Evolutionary conservation across 2,797 vertebrate species (phyloP).

Genomic region (Sebastes diploproa): DNA sequence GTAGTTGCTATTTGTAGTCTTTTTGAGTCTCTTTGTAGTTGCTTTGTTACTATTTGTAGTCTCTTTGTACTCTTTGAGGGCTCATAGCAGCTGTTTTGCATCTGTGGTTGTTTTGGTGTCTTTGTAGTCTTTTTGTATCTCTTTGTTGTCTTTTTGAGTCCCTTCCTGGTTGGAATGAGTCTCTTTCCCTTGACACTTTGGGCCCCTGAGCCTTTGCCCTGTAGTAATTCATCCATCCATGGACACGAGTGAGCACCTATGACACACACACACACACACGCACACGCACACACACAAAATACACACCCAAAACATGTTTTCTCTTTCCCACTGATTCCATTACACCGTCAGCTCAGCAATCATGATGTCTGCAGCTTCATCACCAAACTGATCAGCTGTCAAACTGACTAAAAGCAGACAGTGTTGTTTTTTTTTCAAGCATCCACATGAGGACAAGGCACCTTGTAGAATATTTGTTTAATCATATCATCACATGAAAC

Average conservation of each 20-base stretch:
- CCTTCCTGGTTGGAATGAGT: too few relatives aligned
- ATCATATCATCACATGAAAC: background rate
- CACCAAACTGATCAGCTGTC: background rate
- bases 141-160: too few relatives aligned
- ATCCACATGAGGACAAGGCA: background rate
- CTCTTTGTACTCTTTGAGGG: too few relatives aligned
- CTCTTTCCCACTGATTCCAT: background rate
- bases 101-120: too few relatives aligned
- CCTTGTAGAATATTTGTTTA: background rate
- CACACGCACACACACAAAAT: background rate
- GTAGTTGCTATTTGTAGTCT: too few relatives aligned
- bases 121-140: too few relatives aligned
- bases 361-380: conserved; percentile 1
- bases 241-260: background rate
- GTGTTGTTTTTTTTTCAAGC: background rate
- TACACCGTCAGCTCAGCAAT: background rate
- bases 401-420: background rate
- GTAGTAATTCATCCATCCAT: background rate
- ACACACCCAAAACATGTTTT: background rate
- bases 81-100: too few relatives aligned
- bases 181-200: too few relatives aligned
- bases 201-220: too few relatives aligned
- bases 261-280: background rate
- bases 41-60: too few relatives aligned
- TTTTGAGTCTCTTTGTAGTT: too few relatives aligned